These are phyloP conservation scores for Atherinomorus stipes DNA, from an alignment of 2,113 vertebrate genomes.

Conservation along the genomic window DNA sequence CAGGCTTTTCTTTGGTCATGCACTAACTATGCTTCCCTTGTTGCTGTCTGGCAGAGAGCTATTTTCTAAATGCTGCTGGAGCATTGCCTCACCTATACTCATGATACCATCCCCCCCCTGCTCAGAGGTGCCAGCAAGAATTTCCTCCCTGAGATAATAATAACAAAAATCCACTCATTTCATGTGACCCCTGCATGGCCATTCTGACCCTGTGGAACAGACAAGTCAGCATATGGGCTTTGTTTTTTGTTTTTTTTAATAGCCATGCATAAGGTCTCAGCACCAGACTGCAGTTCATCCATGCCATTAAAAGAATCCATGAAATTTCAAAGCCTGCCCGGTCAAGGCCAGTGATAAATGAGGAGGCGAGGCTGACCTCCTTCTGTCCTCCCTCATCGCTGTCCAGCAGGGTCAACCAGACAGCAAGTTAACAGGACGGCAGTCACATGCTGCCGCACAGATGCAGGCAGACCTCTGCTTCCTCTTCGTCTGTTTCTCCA, in stretches of 20 bases:
- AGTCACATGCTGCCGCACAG: constrained; percentile 70
- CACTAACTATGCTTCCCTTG: constrained; percentile 67
- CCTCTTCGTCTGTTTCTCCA: constrained; percentile 58
- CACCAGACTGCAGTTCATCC: constrained; percentile 34
- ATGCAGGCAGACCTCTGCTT: constrained; percentile 79
- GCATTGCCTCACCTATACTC: constrained; percentile 59
- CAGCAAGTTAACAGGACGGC: constrained; percentile 58
- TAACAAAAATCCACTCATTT: constrained; percentile 77
- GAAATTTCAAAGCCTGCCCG: constrained; percentile 69
- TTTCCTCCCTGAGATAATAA: constrained; percentile 74
- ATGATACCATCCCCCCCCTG: constrained; percentile 31
- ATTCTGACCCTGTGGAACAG: constrained; percentile 52
- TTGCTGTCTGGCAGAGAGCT: constrained; percentile 54
- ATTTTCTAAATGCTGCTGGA: constrained; percentile 64
- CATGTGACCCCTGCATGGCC: constrained; percentile 62
- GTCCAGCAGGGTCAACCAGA: constrained; percentile 54
- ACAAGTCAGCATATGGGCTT: constrained; percentile 42
- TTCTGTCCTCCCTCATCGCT: constrained; percentile 33
- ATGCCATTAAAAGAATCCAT: constrained; percentile 54
- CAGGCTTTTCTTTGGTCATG: constrained; percentile 45
- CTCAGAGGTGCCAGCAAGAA: constrained; percentile 61
- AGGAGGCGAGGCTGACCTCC: constrained; percentile 51
- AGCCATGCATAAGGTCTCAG: constrained; percentile 35
- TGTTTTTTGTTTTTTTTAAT: constrained; percentile 56
- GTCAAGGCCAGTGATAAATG: constrained; percentile 70